Percentiles rank a stretch among this genome's conserved stretches.
These are phyloP conservation scores for Drosophila fuyamai DNA, from an alignment of 1,140 invertebrate genomes.

Conservation along the genomic window DNA sequence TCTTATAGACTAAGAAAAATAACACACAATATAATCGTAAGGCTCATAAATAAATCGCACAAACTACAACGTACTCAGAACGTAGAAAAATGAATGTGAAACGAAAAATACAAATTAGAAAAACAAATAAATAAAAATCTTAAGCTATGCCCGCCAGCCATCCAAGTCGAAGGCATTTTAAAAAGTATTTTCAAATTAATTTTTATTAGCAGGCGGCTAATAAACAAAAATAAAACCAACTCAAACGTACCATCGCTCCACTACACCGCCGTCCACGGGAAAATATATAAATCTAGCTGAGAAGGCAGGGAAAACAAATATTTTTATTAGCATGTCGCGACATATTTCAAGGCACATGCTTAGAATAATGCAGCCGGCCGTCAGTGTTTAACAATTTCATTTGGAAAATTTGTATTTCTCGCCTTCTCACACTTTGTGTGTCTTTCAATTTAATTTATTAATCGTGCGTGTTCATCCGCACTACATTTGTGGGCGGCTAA, in stretches of 20 bases:
- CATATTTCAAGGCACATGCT: slow-evolving; percentile 70
- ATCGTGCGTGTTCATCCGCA: slow-evolving; percentile 71
- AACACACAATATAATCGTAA: slow-evolving; percentile 45
- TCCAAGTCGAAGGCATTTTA: slow-evolving; percentile 45
- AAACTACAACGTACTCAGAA: slow-evolving; percentile 54
- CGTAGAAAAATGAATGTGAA: slow-evolving; percentile 52
- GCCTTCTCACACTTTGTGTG: slow-evolving; percentile 59
- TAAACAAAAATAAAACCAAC: slow-evolving; percentile 72
- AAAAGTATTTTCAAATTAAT: slow-evolving; percentile 84
- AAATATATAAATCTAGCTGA: slow-evolving; percentile 62
- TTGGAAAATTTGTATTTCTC: slow-evolving; percentile 39
- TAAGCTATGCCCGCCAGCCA: slow-evolving; percentile 51
- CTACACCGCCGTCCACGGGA: slow-evolving; percentile 13
- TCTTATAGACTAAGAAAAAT: slow-evolving; percentile 24
- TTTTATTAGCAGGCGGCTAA: slow-evolving; percentile 76
- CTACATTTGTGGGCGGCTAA: slow-evolving; percentile 69
- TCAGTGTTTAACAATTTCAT: slow-evolving; percentile 69
- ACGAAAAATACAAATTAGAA: slow-evolving; percentile 64
- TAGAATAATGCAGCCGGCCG: slow-evolving; percentile 61
- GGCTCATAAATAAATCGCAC: slow-evolving; percentile 69
- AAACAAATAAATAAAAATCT: slow-evolving; percentile 80
- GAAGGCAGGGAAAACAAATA: slow-evolving; percentile 35
- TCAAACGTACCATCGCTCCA: slow-evolving; percentile 11
- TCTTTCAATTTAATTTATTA: slow-evolving; percentile 83
- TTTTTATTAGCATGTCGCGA: slow-evolving; percentile 81